Evolutionary conservation across 1,140 invertebrate species (phyloP).

Genomic region (Macrostomum lignano): DNA sequence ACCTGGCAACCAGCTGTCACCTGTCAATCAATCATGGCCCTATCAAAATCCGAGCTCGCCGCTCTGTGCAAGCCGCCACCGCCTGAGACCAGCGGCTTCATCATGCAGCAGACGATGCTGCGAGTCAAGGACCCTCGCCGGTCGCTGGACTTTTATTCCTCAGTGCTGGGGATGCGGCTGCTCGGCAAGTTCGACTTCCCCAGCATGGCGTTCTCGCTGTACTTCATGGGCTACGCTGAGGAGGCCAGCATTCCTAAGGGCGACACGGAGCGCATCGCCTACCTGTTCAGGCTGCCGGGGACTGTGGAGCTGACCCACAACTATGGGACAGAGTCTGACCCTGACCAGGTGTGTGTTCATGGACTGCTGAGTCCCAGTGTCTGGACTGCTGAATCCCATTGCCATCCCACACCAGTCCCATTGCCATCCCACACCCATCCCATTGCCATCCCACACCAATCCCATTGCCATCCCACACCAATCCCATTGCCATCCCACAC

Average conservation of each 20-base stretch:
- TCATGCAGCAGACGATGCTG: slow-evolving; percentile 84
- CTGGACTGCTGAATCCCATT: no score
- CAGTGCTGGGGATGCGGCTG: slow-evolving; percentile 59
- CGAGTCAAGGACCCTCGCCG: slow-evolving; percentile 61
- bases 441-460: no score
- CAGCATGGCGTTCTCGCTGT: slow-evolving; percentile 58
- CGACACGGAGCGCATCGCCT: slow-evolving; percentile 37
- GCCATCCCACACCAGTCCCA: no score
- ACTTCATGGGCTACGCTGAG: slow-evolving; percentile 69
- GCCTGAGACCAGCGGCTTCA: no score
- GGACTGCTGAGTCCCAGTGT: no score
- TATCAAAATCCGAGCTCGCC: no score
- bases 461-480: no score
- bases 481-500: no score
- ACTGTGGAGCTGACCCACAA: slow-evolving; percentile 73
- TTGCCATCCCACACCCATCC: no score
- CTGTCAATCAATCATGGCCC: no score
- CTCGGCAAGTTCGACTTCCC: slow-evolving; percentile 61
- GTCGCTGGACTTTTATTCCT: slow-evolving; percentile 60
- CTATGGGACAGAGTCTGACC: slow-evolving; percentile 63
- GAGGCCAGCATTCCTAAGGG: slow-evolving; percentile 38
- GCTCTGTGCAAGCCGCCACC: no score
- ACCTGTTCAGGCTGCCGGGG: slow-evolving; percentile 52
- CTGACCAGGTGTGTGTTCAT: slow-evolving; percentile 36
- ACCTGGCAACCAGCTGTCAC: no score